Evolutionary conservation across 2,888 invertebrate species (phyloP), one percentile per base, ranked within the genome.

Genomic region (Galeruca laticollis): DNA sequence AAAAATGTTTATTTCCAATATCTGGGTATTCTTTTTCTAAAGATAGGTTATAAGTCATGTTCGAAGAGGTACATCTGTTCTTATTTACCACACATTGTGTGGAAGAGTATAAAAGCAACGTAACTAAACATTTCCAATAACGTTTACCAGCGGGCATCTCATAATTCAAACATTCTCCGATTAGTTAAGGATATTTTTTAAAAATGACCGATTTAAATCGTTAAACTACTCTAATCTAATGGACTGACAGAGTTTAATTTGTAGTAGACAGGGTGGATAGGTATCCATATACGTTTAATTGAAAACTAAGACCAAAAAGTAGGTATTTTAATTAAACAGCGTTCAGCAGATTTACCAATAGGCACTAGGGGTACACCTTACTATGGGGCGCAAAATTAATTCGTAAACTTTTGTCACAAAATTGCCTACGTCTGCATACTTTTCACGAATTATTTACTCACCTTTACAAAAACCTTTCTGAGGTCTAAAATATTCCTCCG

Each of bases 151-250:
- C 75, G 51, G 71, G 75, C 61, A 56, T 26, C 73, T 40, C 69
- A 73, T 73, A 73, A 73, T 60, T 73, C 72, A 73, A 43, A 60
- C 70, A 62, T 73, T 71, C 73, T 71, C 77, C 78, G 76, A 78
- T 78, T 78, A 76, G 78, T 76, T 75, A 74, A 62, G 68, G 73
- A 65, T 71, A 77, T 77, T 77, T 75, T 75, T 76, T 71, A 74
- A 73, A 74, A 74, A 70, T 71, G 69, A 65, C 60, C 63, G 63
- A 67, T 69, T 72, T 62, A 61, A 71, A 71, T 67, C 70, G 15
- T 18, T 1, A 47, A 47, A 47, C 18, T 18, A 15, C 15, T 18
- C 47, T 47, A 47, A 15, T 15, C 5, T 47, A 47, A 18, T 9
- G 5, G n/a, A 18, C 47, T 47, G 47, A 47, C 47, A 47, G 47